phyloP scores from a whole-genome alignment of 2,797 vertebrate species.

The Macroramphosus scolopax region DNA sequence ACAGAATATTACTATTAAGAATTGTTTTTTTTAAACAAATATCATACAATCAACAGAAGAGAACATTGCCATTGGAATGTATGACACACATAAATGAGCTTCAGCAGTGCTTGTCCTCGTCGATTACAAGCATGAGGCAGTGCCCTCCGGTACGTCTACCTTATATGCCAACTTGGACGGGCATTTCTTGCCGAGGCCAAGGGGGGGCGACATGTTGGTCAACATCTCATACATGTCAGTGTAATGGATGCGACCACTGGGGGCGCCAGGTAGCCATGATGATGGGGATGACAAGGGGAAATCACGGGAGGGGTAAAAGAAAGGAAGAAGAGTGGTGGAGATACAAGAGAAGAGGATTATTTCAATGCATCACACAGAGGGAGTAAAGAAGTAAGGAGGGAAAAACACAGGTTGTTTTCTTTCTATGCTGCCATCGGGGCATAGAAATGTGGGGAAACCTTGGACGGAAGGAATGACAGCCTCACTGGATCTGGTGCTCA shows the following conservation, averaged over 20 bases:
- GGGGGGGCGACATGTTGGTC: conserved; percentile 99
- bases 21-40: conserved; percentile 37
- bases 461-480: conserved; percentile 70
- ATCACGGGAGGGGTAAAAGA: conserved; percentile 46
- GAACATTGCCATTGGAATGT: conserved; percentile 37
- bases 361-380: conserved; percentile 82
- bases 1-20: conserved; percentile 41
- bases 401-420: conserved; percentile 58
- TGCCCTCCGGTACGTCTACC: conserved; percentile 76
- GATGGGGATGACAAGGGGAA: conserved; percentile 49
- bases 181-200: conserved; percentile 99
- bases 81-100: conserved; percentile 51
- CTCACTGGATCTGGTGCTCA: conserved; percentile 66
- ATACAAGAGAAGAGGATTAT: conserved; percentile 86
- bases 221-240: conserved; percentile 99
- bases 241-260: conserved; percentile 99
- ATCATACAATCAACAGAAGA: conserved; percentile 42
- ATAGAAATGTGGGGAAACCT: conserved; percentile 77
- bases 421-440: conserved; percentile 78
- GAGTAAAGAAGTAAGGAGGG: conserved; percentile 62
- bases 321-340: conserved; percentile 66
- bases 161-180: conserved; percentile 99
- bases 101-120: conserved; percentile 23
- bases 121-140: conserved; percentile 26
- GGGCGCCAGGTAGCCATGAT: conserved; percentile 72